A percentile compares a stretch with the other conserved stretches of the same genome.
Evolutionary conservation across 1,140 invertebrate species (phyloP).

Genomic region (Sesamia nonagrioides): DNA sequence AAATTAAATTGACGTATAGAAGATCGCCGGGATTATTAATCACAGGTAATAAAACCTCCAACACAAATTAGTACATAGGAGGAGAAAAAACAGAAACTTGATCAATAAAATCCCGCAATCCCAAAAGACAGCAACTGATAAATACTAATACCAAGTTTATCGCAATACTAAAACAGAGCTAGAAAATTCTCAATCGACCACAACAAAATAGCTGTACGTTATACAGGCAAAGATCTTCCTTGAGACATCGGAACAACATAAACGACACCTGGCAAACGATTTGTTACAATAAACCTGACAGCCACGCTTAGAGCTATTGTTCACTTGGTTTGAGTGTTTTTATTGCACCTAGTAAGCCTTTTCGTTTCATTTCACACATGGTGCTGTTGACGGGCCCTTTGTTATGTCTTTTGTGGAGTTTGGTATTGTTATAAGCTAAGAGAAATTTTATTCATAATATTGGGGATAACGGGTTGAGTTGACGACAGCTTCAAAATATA

Average conservation of each 20-base stretch:
- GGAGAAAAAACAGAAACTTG: too few species aligned
- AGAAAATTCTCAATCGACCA: conserved; percentile 8
- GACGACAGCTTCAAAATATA: too few species aligned
- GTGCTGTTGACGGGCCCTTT: neutral
- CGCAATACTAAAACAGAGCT: neutral
- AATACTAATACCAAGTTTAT: neutral
- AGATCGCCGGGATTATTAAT: too few species aligned
- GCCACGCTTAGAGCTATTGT: conserved; percentile 33
- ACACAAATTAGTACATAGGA: too few species aligned
- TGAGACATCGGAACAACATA: conserved; percentile 40
- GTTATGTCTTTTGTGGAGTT: neutral
- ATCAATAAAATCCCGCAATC: neutral
- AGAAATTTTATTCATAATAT: neutral
- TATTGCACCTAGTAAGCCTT: conserved; percentile 39
- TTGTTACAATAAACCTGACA: conserved; percentile 47
- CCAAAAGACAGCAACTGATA: neutral
- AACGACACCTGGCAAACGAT: conserved; percentile 40
- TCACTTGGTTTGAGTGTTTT: conserved; percentile 40
- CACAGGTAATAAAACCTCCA: too few species aligned
- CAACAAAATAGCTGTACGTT: conserved; percentile 10
- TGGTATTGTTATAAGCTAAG: neutral
- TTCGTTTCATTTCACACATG: conserved; percentile 16
- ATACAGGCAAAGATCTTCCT: conserved; percentile 12
- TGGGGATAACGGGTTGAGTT: too few species aligned
- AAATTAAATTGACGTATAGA: too few species aligned